Conservation (phyloP, 1,140 invertebrate species). For the Neodiprion fabricii region DNA sequence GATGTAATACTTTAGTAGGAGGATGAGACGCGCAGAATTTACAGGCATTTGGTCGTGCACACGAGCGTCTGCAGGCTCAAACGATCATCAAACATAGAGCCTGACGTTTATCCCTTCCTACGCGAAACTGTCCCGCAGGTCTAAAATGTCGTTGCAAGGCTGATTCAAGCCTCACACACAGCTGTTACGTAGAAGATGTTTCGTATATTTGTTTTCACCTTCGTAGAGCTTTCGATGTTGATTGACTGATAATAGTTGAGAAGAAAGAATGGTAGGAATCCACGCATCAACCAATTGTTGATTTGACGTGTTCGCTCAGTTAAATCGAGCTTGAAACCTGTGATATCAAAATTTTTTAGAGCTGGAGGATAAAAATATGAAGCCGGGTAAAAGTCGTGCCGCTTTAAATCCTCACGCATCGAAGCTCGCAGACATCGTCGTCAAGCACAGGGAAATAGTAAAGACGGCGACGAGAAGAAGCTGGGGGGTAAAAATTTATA, state of each 20-base stretch:
- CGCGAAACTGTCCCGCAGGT: neutral
- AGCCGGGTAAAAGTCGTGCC: neutral
- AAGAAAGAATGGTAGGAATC: too few relatives aligned
- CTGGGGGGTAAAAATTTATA: neutral
- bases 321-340: too few relatives aligned
- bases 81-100: neutral
- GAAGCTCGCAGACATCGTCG: neutral
- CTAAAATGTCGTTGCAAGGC: neutral
- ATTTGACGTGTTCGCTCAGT: too few relatives aligned
- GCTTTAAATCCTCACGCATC: neutral
- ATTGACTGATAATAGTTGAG: too few relatives aligned
- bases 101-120: constrained; percentile 7
- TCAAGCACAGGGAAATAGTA: too few relatives aligned
- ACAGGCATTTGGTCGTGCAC: neutral
- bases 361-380: neutral
- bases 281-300: too few relatives aligned
- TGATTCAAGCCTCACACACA: neutral
- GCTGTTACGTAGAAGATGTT: neutral
- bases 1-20: neutral
- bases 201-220: neutral
- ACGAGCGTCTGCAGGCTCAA: neutral
- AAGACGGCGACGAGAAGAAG: neutral
- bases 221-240: too few relatives aligned
- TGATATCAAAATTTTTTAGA: too few relatives aligned
- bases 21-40: neutral